phyloP scores from a whole-genome alignment of 2,113 vertebrate species.

The Poicephalus meyeri region DNA sequence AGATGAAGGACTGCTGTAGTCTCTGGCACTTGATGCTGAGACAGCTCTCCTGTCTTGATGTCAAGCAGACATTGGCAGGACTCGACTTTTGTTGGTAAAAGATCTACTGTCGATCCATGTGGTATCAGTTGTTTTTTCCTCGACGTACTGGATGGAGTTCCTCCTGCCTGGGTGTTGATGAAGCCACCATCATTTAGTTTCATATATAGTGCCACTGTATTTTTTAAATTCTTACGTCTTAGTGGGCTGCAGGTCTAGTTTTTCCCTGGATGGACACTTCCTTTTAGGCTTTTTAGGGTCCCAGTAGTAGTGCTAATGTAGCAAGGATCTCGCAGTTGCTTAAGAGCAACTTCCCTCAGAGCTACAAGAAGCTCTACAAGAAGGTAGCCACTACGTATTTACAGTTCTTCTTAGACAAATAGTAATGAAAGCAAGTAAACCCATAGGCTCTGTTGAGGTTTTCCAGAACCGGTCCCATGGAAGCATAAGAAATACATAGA shows the following conservation, averaged over 20 bases:
- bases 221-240: not conserved
- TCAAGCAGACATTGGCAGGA: not conserved
- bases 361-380: not conserved
- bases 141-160: not conserved
- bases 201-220: too few relatives aligned
- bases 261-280: not conserved
- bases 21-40: not conserved
- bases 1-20: not conserved
- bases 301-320: not conserved
- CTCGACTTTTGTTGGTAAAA: not conserved
- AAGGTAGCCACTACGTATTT: not conserved
- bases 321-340: not conserved
- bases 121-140: not conserved
- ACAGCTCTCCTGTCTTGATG: not conserved
- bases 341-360: not conserved
- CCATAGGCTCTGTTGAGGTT: not conserved
- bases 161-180: not conserved
- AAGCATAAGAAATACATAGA: not conserved
- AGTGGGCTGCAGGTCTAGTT: not conserved
- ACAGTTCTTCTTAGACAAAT: not conserved
- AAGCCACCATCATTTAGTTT: not conserved
- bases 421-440: not conserved
- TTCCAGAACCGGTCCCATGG: not conserved
- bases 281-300: not conserved
- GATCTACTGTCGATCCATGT: not conserved